Evolutionary conservation across 2,113 vertebrate genomes (phyloP).

Genomic region (Pteruthius melanotis): DNA sequence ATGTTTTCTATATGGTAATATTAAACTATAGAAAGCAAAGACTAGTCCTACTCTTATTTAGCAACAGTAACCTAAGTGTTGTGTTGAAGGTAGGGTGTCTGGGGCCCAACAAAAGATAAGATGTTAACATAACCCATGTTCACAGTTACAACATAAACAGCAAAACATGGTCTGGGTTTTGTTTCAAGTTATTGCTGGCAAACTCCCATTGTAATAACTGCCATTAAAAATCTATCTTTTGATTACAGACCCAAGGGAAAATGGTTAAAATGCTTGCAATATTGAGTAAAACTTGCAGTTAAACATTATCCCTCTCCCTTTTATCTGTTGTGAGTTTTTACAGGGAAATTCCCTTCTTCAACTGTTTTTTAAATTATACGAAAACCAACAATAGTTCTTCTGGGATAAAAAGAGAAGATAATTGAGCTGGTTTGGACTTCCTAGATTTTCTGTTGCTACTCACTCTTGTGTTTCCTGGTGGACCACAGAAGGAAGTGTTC

Average conservation of each 20-base stretch:
- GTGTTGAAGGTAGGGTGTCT: neutral
- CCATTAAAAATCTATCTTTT: neutral
- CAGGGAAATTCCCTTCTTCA: neutral
- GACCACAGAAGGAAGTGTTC: neutral
- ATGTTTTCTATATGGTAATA: neutral
- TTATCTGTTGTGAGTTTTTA: neutral
- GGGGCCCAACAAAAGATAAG: neutral
- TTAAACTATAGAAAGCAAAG: neutral
- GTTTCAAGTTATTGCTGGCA: conserved; percentile 20
- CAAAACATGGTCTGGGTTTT: neutral
- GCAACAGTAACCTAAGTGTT: neutral
- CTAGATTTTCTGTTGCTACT: neutral
- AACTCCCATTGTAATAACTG: neutral
- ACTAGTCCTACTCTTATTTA: neutral
- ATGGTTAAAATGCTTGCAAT: neutral
- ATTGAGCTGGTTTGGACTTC: neutral
- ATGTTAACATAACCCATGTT: neutral
- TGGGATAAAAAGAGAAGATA: neutral
- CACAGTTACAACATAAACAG: conserved; percentile 7
- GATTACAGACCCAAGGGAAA: neutral
- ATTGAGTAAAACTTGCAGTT: neutral
- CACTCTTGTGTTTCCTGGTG: neutral
- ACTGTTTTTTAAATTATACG: neutral
- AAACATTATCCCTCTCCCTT: neutral
- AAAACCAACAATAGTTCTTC: neutral